Percentiles rank a stretch among this genome's conserved stretches.
Conservation (phyloP, 2,888 invertebrate species). For the Heliothis peltigera region DNA sequence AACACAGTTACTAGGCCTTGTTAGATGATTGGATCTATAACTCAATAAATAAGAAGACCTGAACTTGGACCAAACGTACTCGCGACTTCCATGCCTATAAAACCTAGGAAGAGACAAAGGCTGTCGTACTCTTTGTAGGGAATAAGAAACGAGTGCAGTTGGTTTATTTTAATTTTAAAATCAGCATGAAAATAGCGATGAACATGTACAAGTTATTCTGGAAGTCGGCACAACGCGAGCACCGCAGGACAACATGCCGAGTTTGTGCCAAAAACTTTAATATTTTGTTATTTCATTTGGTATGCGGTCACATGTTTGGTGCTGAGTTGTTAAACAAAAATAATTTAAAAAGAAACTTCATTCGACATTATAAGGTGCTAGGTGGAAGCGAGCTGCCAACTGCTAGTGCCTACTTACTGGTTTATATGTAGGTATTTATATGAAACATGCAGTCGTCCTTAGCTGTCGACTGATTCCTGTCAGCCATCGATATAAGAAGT, state of each 20-base stretch:
- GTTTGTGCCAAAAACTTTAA: slow-evolving; percentile 48
- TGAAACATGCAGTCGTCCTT: too few species aligned
- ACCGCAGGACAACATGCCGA: slow-evolving; percentile 24
- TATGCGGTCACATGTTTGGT: slow-evolving; percentile 33
- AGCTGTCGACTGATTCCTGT: too few species aligned
- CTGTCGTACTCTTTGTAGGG: slow-evolving; percentile 3
- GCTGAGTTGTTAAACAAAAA: slow-evolving; percentile 21
- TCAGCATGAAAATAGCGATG: slow-evolving; percentile 36
- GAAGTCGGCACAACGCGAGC: slow-evolving; percentile 27
- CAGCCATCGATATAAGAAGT: too few species aligned
- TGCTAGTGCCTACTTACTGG: too few species aligned
- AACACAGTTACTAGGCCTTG: too few species aligned
- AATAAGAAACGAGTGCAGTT: slow-evolving; percentile 16
- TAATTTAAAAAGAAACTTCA: slow-evolving; percentile 12
- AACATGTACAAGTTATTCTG: slow-evolving; percentile 34
- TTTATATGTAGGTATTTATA: too few species aligned
- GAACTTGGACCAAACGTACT: too few species aligned
- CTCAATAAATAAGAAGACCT: too few species aligned
- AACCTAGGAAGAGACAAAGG: neutral
- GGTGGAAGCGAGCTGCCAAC: too few species aligned
- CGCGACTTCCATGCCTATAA: neutral
- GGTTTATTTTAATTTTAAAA: slow-evolving; percentile 30
- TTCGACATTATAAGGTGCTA: slow-evolving; percentile 17
- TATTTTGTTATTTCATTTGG: slow-evolving; percentile 54
- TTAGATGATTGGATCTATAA: too few species aligned